These are phyloP conservation scores for Mandrillus leucophaeus DNA, from an alignment of 2,113 vertebrate species.

Conservation along the genomic window DNA sequence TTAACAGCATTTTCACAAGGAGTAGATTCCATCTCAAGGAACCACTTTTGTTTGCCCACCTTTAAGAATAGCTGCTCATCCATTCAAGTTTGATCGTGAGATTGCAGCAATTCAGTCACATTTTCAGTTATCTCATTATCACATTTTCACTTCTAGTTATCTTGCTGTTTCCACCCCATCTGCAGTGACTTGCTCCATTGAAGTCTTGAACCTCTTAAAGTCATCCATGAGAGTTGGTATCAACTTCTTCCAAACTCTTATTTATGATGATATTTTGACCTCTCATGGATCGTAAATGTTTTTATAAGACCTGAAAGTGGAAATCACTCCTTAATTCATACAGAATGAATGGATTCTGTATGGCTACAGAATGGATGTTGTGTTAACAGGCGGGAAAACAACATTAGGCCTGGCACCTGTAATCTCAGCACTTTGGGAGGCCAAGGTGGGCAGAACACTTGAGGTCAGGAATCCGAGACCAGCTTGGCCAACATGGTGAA, in stretches of 20 bases:
- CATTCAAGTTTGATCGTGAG: background rate
- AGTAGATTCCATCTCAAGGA: background rate
- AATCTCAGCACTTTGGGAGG: too few relatives aligned
- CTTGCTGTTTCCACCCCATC: background rate
- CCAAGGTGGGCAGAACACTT: too few relatives aligned
- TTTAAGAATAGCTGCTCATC: background rate
- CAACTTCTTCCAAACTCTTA: background rate
- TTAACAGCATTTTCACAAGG: background rate
- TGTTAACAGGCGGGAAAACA: background rate
- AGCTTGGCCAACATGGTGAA: too few relatives aligned
- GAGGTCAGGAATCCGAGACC: too few relatives aligned
- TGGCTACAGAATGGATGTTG: background rate
- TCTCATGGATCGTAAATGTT: background rate
- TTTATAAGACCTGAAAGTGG: background rate
- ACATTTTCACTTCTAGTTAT: background rate
- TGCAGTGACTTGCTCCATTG: background rate
- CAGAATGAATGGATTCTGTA: too few relatives aligned
- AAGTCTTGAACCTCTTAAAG: background rate
- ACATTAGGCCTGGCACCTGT: background rate
- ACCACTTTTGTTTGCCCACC: background rate
- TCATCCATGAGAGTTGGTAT: background rate
- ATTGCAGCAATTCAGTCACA: background rate
- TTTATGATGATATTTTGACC: background rate
- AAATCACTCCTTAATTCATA: background rate
- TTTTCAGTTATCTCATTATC: background rate